Evolutionary conservation across 2,888 invertebrate species (phyloP), one percentile per base, ranked within the genome.

Genomic region (Cataglyphis rosenhaueri): DNA sequence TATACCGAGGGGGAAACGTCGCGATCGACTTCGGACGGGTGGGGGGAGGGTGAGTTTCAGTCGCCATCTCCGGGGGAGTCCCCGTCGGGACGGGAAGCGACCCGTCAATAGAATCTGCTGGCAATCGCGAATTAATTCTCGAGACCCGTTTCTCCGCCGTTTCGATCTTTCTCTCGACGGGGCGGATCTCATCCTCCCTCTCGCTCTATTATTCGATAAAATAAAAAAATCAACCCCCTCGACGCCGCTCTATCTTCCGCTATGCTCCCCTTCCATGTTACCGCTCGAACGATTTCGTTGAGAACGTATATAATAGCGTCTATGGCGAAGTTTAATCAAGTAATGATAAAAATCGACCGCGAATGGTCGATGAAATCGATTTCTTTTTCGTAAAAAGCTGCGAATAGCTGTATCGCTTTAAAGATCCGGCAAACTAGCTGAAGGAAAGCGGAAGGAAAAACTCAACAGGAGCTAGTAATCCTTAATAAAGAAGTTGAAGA

Each of bases 71-170:
- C n/a, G 29, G n/a, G n/a, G 35, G 21, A 48, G 21, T 62, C 25
- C 66, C 76, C 21, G 48, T 32, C 52, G 38, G 29, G 38, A 38
- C 66, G 76, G 32, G 29, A 76, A 57, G 66, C 41, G 57, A 66
- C 41, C 21, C 21, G 41, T 76, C 66, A 57, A 76, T 66, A 75
- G 52, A 75, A 75, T 64, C 48, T 64, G 66, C 66, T 76, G 66
- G 57, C 66, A 76, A 76, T 66, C 66, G 76, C 21, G 38, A 76
- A 76, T 76, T 76, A 76, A 65, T 71, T 81, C 61, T 59, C 68
- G 3, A 66, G 57, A 65, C 25, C 57, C 61, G 21, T 48, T 6
- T 41, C 32, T 12, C 8, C 44, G 35, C 3, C 44, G 38, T 66
- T 52, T 52, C 61, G 68, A 29, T 61, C 48, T 32, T 41, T 55